Percentiles rank a stretch among this genome's conserved stretches.
These are phyloP conservation scores for Psophia crepitans DNA, from an alignment of 2,113 vertebrate species.

Conservation along the genomic window DNA sequence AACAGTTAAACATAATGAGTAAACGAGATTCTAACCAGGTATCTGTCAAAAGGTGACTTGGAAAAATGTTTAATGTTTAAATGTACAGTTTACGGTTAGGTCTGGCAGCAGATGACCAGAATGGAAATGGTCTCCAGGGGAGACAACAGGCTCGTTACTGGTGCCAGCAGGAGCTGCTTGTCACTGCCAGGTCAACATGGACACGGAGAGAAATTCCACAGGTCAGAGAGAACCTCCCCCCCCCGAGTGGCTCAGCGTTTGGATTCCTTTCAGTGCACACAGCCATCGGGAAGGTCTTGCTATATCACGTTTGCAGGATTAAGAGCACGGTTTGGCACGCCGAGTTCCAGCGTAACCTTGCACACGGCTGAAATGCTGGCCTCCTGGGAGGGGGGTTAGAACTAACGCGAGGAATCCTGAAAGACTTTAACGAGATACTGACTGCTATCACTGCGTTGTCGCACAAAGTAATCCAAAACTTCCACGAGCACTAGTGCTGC, in stretches of 20 bases:
- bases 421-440: neutral
- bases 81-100: neutral
- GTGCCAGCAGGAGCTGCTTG: neutral
- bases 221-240: neutral
- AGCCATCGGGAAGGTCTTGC: neutral
- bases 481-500: neutral
- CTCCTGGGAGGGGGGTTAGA: neutral
- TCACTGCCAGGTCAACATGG: accelerated
- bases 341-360: neutral
- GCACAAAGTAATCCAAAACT: neutral
- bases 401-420: neutral
- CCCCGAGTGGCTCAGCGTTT: neutral
- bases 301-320: accelerated
- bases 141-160: neutral
- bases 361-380: accelerated
- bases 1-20: neutral
- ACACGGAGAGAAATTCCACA: neutral
- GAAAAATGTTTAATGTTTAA: neutral
- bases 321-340: neutral
- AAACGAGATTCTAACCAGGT: accelerated
- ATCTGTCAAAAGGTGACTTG: neutral
- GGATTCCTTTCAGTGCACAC: neutral
- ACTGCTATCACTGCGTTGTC: neutral
- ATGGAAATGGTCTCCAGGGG: neutral
- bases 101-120: neutral